Conservation (phyloP, 2,113 vertebrate genomes). For the Scatophagus argus region DNA sequence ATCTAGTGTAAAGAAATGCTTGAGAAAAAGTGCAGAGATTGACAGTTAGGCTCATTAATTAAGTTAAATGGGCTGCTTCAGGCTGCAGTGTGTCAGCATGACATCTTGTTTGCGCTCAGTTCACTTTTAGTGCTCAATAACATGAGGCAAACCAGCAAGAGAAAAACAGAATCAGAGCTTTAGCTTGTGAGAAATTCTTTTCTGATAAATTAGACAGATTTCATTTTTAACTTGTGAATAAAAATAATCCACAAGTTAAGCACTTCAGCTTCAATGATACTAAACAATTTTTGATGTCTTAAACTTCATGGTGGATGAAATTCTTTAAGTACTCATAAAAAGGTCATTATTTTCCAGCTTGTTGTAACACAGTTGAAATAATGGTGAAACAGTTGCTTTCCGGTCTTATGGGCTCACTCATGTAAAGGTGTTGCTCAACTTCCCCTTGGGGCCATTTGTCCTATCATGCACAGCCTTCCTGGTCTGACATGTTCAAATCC, state of each 20-base stretch:
- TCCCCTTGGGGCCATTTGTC: conserved; percentile 61
- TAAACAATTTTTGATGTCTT: background rate
- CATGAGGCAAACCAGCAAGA: background rate
- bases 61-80: background rate
- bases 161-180: background rate
- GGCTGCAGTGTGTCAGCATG: background rate
- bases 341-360: conserved; percentile 4
- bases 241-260: background rate
- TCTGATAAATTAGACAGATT: too few species aligned
- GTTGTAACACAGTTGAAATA: conserved; percentile 43
- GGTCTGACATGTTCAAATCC: conserved; percentile 10
- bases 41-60: background rate
- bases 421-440: conserved; percentile 76
- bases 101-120: background rate
- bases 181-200: too few species aligned
- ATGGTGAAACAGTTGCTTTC: conserved; percentile 75
- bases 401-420: conserved; percentile 60
- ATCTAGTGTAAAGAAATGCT: background rate
- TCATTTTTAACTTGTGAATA: too few species aligned
- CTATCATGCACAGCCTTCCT: background rate
- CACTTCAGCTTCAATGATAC: background rate
- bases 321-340: background rate
- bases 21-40: background rate
- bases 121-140: background rate
- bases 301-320: background rate